Evolutionary conservation across 2,888 invertebrate genomes (phyloP), one percentile per base, ranked within the genome.

Genomic region (Dicranocentrus wangi): DNA sequence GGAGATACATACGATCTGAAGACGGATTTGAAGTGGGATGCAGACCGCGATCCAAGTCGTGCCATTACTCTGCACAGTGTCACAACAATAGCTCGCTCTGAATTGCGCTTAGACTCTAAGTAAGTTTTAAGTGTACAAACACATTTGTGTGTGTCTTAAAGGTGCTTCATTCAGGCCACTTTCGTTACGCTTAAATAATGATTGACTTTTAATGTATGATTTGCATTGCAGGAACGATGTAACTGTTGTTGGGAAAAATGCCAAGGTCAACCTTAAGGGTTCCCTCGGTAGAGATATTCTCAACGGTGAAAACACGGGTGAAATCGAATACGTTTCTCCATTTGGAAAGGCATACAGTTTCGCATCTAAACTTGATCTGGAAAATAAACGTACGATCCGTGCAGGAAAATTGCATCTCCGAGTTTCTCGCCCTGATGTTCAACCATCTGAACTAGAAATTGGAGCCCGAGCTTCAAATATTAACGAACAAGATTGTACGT

Each of bases 161-260:
- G n/a, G n/a, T n/a, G n/a, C n/a, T n/a, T n/a, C n/a, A n/a, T n/a
- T n/a, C n/a, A n/a, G n/a, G n/a, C n/a, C n/a, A n/a, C n/a, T n/a
- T n/a, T n/a, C n/a, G n/a, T n/a, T n/a, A n/a, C n/a, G n/a, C n/a
- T n/a, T n/a, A n/a, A n/a, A n/a, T n/a, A n/a, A n/a, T n/a, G n/a
- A n/a, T n/a, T n/a, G n/a, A n/a, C n/a, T n/a, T n/a, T n/a, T n/a
- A n/a, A n/a, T n/a, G n/a, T n/a, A n/a, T n/a, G n/a, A n/a, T n/a
- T n/a, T n/a, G n/a, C n/a, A 15, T 66, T 71, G 15, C 73, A 91
- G 91, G 87, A 93, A 92, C 85, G 86, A 89, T 0, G 82, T 92
- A 0, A 90, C 91, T 53, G 80, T 91, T 2, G 87, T 90, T 1
- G 89, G 89, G 0, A 88, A 91, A 63, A 91, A 90, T 78, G 85